Percentiles rank a stretch among this genome's conserved stretches.
Evolutionary conservation across 2,888 invertebrate species (phyloP).

Genomic region (Agrotis segetum): DNA sequence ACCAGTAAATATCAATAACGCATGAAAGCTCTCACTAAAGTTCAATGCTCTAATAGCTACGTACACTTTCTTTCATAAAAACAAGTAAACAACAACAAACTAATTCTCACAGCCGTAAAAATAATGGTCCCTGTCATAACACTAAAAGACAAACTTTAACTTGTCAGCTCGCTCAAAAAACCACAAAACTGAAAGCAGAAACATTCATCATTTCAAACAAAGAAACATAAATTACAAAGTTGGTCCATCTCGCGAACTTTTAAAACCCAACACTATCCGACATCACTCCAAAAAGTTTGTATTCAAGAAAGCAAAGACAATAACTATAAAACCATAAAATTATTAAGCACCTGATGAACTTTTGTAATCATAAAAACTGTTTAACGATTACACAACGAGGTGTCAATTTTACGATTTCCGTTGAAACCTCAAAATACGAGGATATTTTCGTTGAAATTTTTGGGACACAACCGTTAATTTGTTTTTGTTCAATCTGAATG

Average conservation of each 20-base stretch:
- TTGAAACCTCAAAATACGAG: conserved; percentile 44
- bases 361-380: conserved; percentile 50
- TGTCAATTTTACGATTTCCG: conserved; percentile 51
- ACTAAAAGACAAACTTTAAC: conserved; percentile 46
- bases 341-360: conserved; percentile 61
- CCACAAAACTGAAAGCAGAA: conserved; percentile 48
- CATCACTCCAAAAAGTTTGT: conserved; percentile 45
- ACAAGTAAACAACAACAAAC: conserved; percentile 29
- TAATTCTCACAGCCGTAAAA: conserved; percentile 22
- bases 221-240: conserved; percentile 80
- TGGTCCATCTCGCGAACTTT: conserved; percentile 57
- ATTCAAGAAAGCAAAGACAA: conserved; percentile 29
- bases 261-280: conserved; percentile 46
- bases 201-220: conserved; percentile 69
- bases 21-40: too few relatives aligned
- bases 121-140: conserved; percentile 50
- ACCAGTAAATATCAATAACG: not conserved
- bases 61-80: not conserved
- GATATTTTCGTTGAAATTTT: conserved; percentile 43
- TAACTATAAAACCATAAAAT: conserved; percentile 42
- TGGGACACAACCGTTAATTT: conserved; percentile 60
- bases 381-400: conserved; percentile 47
- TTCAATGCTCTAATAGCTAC: too few relatives aligned
- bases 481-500: conserved; percentile 56
- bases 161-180: conserved; percentile 54